Evolutionary conservation across 1,140 invertebrate species (phyloP), one percentile per base, ranked within the genome.

Genomic region (Aphaenogaster ashmeadi): DNA sequence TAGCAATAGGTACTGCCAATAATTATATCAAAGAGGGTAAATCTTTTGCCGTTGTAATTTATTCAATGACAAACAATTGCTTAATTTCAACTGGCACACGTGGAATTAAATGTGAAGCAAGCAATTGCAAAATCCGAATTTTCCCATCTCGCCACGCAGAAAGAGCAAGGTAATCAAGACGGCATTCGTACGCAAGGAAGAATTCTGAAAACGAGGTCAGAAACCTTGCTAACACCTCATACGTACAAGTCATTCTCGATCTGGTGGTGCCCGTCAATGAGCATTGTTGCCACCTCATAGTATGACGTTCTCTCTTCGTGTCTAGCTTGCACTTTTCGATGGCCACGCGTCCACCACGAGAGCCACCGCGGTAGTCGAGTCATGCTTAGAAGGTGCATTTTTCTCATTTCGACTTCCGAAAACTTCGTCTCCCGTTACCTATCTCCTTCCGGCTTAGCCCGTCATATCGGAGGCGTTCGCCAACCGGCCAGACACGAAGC

Each of bases 371-470:
- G 89, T 91, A 93, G 92, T 77, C 92, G 83, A 94, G 94, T 95
- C 94, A 95, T 94, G 94, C 93, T 95, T 93, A 93, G 93, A 94
- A 93, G 92, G 93, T 94, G 87, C 88, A 94, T 92, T 93, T 94
- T 88, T 92, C 88, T 72, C 78, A 69, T 88, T 90, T 88, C 58
- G 62, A 83, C 87, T 84, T 71, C 66, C 87, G 66, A 90, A 90
- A 89, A 77, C 52, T 83, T 88, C 62, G 54, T 52, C 86, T 69
- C 52, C 15, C 47, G 78, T 84, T 84, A 75, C 67, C 38, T n/a
- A 58, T 87, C 67, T 52, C 11, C 81, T 89, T 83, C 75, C 87
- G 87, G 52, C 18, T 47, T 52, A 56, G n/a, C 69, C 69, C 27
- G 80, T 84, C 80, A 84, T 75, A 74, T 50, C 18, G 71, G 11